Percentiles rank a stretch among this genome's conserved stretches.
These are phyloP conservation scores for Microctonus brassicae DNA, from an alignment of 2,888 invertebrate species.

Conservation along the genomic window DNA sequence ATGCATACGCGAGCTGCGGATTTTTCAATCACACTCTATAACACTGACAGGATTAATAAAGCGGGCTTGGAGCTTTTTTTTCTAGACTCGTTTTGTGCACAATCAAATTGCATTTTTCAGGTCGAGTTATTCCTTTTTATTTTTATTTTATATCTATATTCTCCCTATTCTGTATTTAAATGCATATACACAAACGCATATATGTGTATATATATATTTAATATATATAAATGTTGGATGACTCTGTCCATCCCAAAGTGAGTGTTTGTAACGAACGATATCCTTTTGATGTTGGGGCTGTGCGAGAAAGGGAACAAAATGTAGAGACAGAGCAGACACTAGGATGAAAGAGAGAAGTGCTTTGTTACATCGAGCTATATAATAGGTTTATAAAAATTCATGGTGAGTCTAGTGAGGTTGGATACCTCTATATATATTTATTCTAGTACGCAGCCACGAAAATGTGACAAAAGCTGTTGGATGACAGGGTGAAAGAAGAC, in stretches of 20 bases:
- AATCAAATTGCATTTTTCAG: constrained; percentile 67
- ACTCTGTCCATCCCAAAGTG: constrained; percentile 16
- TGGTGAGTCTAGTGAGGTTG: constrained; percentile 52
- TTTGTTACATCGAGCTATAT: constrained; percentile 65
- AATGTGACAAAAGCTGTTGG: constrained; percentile 49
- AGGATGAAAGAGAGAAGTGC: constrained; percentile 35
- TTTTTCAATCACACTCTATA: constrained; percentile 65
- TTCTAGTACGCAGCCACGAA: constrained; percentile 42
- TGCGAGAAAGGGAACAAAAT: neutral
- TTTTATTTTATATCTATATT: neutral
- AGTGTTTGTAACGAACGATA: constrained; percentile 47
- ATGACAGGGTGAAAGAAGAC: constrained; percentile 35
- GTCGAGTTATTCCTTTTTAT: constrained; percentile 44
- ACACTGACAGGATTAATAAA: constrained; percentile 66
- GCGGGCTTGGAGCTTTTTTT: constrained; percentile 56
- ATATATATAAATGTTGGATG: constrained; percentile 24
- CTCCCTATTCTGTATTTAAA: constrained; percentile 29
- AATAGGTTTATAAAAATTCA: constrained; percentile 68
- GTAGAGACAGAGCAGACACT: neutral
- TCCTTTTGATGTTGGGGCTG: constrained; percentile 63
- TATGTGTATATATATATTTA: constrained; percentile 17
- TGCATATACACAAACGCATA: constrained; percentile 19
- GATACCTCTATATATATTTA: constrained; percentile 47
- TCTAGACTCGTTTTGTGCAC: constrained; percentile 65
- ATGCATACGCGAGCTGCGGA: constrained; percentile 53